Base-by-base conservation (phyloP, 2,888 invertebrate species). In the Agriopis aurantiaria region DNA sequence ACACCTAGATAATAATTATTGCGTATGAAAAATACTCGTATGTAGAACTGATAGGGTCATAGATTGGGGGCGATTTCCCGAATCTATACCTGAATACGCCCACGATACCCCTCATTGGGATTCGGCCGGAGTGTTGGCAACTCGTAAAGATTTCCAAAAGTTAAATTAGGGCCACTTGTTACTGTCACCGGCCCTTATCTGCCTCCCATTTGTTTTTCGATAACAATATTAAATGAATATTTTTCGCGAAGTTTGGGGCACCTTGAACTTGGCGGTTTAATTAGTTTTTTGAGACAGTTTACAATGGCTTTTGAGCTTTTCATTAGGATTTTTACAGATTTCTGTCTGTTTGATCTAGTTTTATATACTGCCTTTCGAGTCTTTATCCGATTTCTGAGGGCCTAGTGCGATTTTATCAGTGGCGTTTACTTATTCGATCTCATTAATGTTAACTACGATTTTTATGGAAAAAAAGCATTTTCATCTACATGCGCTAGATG, bases 91-190 rank as follows among this genome's bases (percentile, higher is more conserved):
- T 65, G 9, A 58, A 8, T 69, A 12, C 69, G 61, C 6, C 59
- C 65, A 17, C 52, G 17, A 8, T 46, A 0, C 65, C 59, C 75
- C 82, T 84, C 83, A 83, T 84, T 83, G 79, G 77, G 78, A 84
- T 84, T 83, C 84, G 76, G 75, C 76, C 78, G 70, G 77, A 80
- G 78, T 82, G 82, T 81, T 77, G 80, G 73, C 75, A 82, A 82
- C 83, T 85, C 85, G 83, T 83, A 82, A 87, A 87, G 87, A 87
- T 87, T 84, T 83, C 82, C 81, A 83, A 86, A 89, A 88, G 88
- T 89, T 89, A 88, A 89, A 88, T 89, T 88, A 87, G 82, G 77
- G 77, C 80, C 82, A 87, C 88, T 88, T 88, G 86, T 88, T 82
- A 85, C 85, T 84, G 88, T 88, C 88, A 81, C 79, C 82, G 79